Evolutionary conservation across 2,797 vertebrate genomes (phyloP).

Genomic region (Siniperca undulata): DNA sequence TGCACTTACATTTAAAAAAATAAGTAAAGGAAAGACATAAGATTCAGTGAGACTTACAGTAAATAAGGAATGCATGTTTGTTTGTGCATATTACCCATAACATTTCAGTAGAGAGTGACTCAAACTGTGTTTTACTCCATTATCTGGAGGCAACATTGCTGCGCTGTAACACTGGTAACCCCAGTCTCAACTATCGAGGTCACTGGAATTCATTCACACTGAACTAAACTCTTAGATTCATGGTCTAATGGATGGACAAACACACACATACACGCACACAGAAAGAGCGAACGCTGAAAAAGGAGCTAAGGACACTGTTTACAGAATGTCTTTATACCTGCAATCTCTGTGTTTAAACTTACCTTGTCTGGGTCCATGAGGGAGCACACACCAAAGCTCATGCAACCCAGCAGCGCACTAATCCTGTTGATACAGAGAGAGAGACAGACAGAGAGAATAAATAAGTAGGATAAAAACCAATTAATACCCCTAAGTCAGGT

Average conservation of each 20-base stretch:
- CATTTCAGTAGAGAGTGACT: conserved; percentile 55
- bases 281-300: conserved; percentile 28
- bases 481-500: conserved; percentile 23
- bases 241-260: conserved; percentile 59
- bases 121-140: conserved; percentile 43
- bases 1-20: not conserved
- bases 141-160: conserved; percentile 51
- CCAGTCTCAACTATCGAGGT: conserved; percentile 72
- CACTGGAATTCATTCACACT: conserved; percentile 68
- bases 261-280: conserved; percentile 11
- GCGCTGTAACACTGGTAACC: conserved; percentile 67
- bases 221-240: conserved; percentile 67
- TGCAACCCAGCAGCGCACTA: conserved; percentile 88
- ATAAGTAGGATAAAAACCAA: conserved; percentile 44
- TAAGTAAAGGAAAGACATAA: not conserved
- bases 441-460: conserved; percentile 39
- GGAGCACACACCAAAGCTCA: conserved; percentile 92
- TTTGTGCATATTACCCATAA: conserved; percentile 26
- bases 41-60: not conserved
- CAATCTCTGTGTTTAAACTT: conserved; percentile 40
- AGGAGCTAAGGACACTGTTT: conserved; percentile 20
- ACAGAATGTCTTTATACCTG: conserved; percentile 27
- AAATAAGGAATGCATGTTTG: conserved; percentile 9
- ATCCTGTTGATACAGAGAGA: conserved; percentile 63
- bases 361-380: conserved; percentile 89